Percentiles rank a stretch among this genome's conserved stretches.
Conservation (phyloP, 2,113 vertebrate species). For the Nothobranchius kuhntae region DNA sequence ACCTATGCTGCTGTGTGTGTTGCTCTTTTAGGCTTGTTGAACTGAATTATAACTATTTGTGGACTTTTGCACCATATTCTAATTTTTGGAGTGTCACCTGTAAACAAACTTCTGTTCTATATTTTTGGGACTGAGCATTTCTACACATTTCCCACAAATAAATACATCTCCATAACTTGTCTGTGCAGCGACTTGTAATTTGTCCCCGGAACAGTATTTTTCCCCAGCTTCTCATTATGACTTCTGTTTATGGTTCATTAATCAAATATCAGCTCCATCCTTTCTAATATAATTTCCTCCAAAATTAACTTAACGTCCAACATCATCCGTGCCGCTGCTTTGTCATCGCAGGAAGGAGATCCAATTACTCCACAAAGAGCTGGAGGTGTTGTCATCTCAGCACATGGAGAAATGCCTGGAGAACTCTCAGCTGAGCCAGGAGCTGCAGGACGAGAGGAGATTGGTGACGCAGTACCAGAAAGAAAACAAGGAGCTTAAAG, state of each 20-base stretch:
- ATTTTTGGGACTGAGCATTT: too few species aligned
- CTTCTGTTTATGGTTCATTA: background rate
- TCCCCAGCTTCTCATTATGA: background rate
- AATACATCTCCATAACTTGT: background rate
- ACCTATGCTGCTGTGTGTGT: too few species aligned
- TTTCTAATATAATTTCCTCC: background rate
- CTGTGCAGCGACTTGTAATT: background rate
- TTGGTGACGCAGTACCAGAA: slow-evolving; percentile 85
- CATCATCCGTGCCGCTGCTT: slow-evolving; percentile 10
- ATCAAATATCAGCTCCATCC: background rate
- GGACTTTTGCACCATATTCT: too few species aligned
- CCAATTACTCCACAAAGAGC: slow-evolving; percentile 87
- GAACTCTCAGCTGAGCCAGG: slow-evolving; percentile 87
- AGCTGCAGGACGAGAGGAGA: slow-evolving; percentile 87
- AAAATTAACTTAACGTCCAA: slow-evolving; percentile 2
- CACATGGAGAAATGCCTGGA: slow-evolving; percentile 96
- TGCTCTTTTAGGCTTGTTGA: too few species aligned
- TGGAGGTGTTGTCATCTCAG: slow-evolving; percentile 91
- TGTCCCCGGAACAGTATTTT: background rate
- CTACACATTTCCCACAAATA: background rate
- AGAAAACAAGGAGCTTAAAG: slow-evolving; percentile 90
- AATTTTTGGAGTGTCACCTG: too few species aligned
- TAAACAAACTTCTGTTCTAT: too few species aligned
- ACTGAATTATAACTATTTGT: too few species aligned
- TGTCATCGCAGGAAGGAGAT: slow-evolving; percentile 84